These are phyloP conservation scores for Eulithis prunata DNA, from an alignment of 2,888 invertebrate genomes.

Conservation along the genomic window DNA sequence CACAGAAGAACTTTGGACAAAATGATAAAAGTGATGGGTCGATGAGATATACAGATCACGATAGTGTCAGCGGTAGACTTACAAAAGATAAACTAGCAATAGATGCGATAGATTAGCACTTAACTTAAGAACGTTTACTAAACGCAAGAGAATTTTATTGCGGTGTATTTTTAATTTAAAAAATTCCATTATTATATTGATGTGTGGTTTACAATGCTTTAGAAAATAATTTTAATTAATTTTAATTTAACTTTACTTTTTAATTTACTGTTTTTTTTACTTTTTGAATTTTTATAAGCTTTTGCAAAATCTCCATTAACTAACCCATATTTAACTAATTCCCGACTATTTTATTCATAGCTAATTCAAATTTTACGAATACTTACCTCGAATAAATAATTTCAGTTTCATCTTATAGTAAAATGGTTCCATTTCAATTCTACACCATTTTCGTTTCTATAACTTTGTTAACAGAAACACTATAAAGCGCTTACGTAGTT, in stretches of 20 bases:
- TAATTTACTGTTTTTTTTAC: too few species aligned
- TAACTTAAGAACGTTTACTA: slow-evolving; percentile 12
- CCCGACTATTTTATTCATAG: too few species aligned
- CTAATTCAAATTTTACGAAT: too few species aligned
- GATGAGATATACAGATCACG: slow-evolving; percentile 43
- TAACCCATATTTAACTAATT: too few species aligned
- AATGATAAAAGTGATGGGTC: slow-evolving; percentile 20
- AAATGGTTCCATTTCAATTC: not conserved
- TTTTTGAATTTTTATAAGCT: too few species aligned
- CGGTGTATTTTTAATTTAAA: not conserved
- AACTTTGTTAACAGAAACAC: slow-evolving; percentile 10
- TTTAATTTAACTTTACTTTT: too few species aligned
- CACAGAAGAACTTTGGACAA: slow-evolving; percentile 29
- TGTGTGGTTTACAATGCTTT: too few species aligned
- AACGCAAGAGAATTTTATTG: slow-evolving; percentile 11
- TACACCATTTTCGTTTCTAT: slow-evolving; percentile 12
- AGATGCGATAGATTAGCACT: slow-evolving; percentile 21
- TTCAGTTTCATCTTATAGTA: too few species aligned
- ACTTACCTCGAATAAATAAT: too few species aligned
- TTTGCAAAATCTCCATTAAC: too few species aligned
- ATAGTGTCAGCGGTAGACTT: slow-evolving; percentile 52
- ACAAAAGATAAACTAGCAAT: slow-evolving; percentile 44
- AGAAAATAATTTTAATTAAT: too few species aligned
- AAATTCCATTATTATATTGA: too few species aligned
- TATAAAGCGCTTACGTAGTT: not conserved